Evolutionary conservation across 2,113 vertebrate species (phyloP).

Genomic region (Mus spicilegus): DNA sequence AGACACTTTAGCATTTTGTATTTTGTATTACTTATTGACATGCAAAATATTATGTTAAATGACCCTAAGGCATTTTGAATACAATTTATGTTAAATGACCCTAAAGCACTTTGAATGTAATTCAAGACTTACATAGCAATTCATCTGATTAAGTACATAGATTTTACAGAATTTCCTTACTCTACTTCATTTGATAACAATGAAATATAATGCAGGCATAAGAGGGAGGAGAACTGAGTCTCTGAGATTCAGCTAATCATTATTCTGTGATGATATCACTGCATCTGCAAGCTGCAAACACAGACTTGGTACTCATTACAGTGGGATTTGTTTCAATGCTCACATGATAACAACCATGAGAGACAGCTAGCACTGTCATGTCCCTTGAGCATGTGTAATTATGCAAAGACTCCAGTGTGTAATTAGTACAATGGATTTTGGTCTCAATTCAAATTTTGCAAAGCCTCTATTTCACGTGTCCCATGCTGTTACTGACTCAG

Average conservation of each 20-base stretch:
- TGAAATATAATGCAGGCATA: not conserved
- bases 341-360: not conserved
- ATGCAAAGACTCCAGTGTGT: slow-evolving; percentile 38
- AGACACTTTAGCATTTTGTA: not conserved
- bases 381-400: slow-evolving; percentile 50
- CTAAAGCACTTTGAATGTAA: not conserved
- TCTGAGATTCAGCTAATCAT: not conserved
- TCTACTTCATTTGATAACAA: not conserved
- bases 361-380: not conserved
- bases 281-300: not conserved
- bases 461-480: not conserved
- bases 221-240: not conserved
- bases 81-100: not conserved
- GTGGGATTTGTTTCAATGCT: not conserved
- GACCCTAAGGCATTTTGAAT: not conserved
- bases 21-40: not conserved
- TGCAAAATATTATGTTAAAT: not conserved
- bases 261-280: not conserved
- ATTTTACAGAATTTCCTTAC: not conserved
- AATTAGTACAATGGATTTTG: slow-evolving; percentile 59
- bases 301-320: slow-evolving; percentile 30
- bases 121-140: not conserved
- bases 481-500: not conserved
- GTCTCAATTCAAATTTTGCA: slow-evolving; percentile 29
- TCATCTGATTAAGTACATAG: not conserved